Evolutionary conservation across 2,113 vertebrate genomes (phyloP).

Genomic region (Nothocercus julius): DNA sequence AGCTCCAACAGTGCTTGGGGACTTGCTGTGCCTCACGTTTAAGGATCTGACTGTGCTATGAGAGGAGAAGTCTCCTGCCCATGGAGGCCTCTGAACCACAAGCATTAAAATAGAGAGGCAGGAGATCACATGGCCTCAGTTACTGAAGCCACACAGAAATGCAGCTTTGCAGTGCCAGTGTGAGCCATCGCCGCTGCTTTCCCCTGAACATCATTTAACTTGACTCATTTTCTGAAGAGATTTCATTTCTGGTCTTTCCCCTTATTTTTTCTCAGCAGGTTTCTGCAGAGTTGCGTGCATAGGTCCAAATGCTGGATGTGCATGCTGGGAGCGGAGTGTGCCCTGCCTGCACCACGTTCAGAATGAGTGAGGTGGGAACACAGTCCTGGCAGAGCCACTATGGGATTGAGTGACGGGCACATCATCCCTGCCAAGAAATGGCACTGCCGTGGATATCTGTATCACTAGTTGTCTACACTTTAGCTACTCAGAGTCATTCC

Average conservation of each 20-base stretch:
- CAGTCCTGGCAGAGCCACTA: background rate
- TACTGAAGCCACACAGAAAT: background rate
- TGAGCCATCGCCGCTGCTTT: background rate
- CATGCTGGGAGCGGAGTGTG: background rate
- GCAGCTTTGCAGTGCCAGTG: background rate
- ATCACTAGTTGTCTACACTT: background rate
- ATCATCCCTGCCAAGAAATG: fast-evolving
- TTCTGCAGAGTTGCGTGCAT: background rate
- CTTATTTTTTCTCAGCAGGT: background rate
- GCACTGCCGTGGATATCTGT: background rate
- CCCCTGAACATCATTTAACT: background rate
- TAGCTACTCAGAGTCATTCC: background rate
- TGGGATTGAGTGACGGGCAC: fast-evolving
- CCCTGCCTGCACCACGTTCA: no score
- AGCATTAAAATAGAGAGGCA: background rate
- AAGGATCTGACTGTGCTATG: background rate
- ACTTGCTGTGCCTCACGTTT: fast-evolving
- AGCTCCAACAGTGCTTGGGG: background rate
- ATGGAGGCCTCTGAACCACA: background rate
- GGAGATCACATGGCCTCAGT: fast-evolving
- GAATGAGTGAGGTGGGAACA: background rate
- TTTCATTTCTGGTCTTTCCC: background rate
- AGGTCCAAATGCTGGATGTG: background rate
- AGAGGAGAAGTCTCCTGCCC: background rate
- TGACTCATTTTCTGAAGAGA: background rate